Percentiles rank a stretch among this genome's conserved stretches.
Conservation (phyloP, 2,888 invertebrate genomes). For the Eilema sororculum region DNA sequence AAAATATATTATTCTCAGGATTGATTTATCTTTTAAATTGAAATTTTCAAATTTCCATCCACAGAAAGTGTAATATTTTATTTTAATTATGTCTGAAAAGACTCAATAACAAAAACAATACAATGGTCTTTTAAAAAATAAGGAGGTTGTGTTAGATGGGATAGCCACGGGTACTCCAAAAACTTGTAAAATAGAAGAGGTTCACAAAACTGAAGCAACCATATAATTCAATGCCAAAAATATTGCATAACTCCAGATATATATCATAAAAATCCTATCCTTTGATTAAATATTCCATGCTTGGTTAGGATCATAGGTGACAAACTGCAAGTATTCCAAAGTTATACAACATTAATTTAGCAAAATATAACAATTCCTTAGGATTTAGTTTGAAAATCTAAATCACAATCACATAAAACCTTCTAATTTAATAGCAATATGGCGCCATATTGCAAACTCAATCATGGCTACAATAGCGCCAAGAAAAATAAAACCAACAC, state of each 20-base stretch:
- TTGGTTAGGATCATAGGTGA: too few relatives aligned
- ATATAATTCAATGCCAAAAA: background rate
- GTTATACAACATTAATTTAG: background rate
- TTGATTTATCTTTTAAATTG: background rate
- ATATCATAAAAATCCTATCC: too few relatives aligned
- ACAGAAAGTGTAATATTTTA: too few relatives aligned
- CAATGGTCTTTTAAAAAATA: background rate
- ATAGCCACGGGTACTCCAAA: background rate
- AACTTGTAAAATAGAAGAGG: background rate
- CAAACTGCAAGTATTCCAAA: background rate
- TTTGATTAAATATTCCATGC: background rate
- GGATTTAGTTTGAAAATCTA: background rate
- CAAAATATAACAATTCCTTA: background rate
- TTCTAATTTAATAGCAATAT: background rate
- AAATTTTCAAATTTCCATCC: too few relatives aligned
- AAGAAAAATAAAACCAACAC: constrained; percentile 5
- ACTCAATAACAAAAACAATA: background rate
- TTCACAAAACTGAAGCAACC: background rate
- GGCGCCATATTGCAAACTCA: background rate
- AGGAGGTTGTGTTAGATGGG: background rate
- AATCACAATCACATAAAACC: background rate
- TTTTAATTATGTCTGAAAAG: too few relatives aligned
- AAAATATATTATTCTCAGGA: too few relatives aligned
- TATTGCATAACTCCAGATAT: background rate
- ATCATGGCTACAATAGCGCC: background rate